Evolutionary conservation across 2,797 vertebrate genomes (phyloP).

Genomic region (Vespertilio murinus): DNA sequence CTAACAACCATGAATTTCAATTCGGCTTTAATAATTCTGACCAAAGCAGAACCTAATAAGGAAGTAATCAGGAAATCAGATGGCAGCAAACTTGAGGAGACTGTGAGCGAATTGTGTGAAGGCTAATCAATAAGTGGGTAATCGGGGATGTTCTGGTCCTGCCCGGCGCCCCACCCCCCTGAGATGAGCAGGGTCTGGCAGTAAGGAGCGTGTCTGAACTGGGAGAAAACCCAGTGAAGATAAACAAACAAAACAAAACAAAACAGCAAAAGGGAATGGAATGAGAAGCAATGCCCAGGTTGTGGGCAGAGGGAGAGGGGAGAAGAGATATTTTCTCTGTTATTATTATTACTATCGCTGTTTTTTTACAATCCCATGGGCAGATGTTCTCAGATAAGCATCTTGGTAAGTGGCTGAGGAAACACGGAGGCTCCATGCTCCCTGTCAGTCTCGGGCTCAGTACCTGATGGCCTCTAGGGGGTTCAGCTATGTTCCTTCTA

Average conservation of each 20-base stretch:
- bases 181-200: not conserved
- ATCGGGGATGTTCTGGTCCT: not conserved
- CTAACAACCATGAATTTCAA: slow-evolving; percentile 69
- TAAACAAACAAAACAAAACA: not conserved
- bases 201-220: not conserved
- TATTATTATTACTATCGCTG: not conserved
- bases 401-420: not conserved
- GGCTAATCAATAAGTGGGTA: slow-evolving; percentile 31
- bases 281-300: not conserved
- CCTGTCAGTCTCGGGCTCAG: no score
- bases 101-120: not conserved
- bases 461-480: not conserved
- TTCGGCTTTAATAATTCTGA: slow-evolving; percentile 48
- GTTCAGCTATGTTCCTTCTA: not conserved
- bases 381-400: not conserved
- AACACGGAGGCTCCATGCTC: rapidly evolving
- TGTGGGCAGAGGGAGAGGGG: rapidly evolving
- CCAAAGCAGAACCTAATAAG: slow-evolving; percentile 60
- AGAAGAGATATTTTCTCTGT: not conserved
- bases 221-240: not conserved
- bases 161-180: not conserved
- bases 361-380: not conserved
- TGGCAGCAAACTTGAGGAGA: slow-evolving; percentile 10
- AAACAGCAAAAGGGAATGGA: not conserved
- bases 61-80: slow-evolving; percentile 52